Percentiles rank a stretch among this genome's conserved stretches.
Conservation (phyloP, 35 echinoderm and acorn worm genomes). For the Ptychodera flava region DNA sequence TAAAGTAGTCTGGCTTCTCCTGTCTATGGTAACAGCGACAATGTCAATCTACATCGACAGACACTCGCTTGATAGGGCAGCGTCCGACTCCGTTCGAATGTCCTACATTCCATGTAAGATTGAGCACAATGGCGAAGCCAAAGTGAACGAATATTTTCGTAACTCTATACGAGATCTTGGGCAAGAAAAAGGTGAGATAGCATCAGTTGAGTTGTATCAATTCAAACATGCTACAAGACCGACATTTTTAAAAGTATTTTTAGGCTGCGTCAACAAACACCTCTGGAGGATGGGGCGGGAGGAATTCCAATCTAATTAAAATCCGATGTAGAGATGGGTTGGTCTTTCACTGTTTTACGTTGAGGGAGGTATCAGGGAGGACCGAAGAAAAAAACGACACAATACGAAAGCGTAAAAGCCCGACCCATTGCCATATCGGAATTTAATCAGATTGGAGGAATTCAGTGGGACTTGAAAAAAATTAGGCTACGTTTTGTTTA, state of each 20-base stretch:
- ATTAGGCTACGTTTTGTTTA: too few species aligned
- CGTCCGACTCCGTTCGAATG: too few species aligned
- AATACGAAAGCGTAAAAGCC: too few species aligned
- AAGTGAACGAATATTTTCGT: slow-evolving; percentile 35
- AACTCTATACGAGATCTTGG: slow-evolving; percentile 1
- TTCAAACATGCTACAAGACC: background rate
- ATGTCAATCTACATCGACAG: background rate
- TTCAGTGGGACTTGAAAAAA: too few species aligned
- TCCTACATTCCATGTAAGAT: slow-evolving; percentile 35
- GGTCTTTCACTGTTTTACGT: too few species aligned
- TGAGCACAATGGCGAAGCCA: slow-evolving; percentile 36
- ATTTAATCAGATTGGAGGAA: too few species aligned
- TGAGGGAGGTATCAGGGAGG: too few species aligned
- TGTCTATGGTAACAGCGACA: background rate
- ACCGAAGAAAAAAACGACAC: too few species aligned
- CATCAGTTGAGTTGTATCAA: background rate
- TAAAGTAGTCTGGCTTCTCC: too few species aligned
- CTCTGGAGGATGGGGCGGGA: background rate
- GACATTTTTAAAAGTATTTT: background rate
- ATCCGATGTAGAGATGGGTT: too few species aligned
- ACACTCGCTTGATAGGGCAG: too few species aligned
- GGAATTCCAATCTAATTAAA: background rate
- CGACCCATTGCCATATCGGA: too few species aligned
- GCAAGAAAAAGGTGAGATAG: background rate
- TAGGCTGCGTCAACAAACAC: background rate